Evolutionary conservation across 2,888 invertebrate species (phyloP), one percentile per base, ranked within the genome.

Genomic region (Pemphredon lugubris): DNA sequence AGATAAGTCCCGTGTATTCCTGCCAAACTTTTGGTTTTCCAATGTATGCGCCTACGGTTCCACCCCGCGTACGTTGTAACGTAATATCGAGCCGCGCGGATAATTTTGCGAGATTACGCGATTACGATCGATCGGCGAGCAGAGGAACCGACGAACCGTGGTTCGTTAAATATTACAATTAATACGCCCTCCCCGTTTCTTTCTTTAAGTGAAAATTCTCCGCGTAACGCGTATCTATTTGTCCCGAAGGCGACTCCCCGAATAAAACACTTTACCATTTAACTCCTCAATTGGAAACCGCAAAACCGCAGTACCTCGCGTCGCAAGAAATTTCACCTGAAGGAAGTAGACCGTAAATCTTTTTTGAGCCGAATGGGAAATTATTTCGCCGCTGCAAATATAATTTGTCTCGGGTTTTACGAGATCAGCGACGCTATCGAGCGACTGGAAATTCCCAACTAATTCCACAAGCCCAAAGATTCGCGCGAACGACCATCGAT

Each of bases 261-360:
- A 26, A 51, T 39, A 58, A 48, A 64, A 69, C 58, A 48, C 44
- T 64, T 45, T 40, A n/a, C 54, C 37, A 59, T 50, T 64, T 45
- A 48, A 45, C 57, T 58, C 48, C 14, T 59, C 69, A 26, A 69
- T 64, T 69, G 64, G 50, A 72, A 69, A 69, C 72, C 69, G 55
- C 72, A 64, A 48, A 55, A 69, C 69, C 64, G 42, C 71, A 50
- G 42, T 32, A 23, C 55, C 47, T n/a, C 32, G 53, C 9, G 32
- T 26, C 48, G 16, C 26, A 30, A 34, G 58, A 72, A 64, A 69
- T 69, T 64, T 69, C 58, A 26, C 58, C 40, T 21, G 26, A 44
- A 39, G 34, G 53, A 58, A 72, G 26, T 55, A 53, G 64, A 69
- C 48, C 72, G 26, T 59, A 40, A 58, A 64, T 57, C 26, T 51